Evolutionary conservation across 2,113 vertebrate species (phyloP).

Genomic region (Amia ocellicauda): DNA sequence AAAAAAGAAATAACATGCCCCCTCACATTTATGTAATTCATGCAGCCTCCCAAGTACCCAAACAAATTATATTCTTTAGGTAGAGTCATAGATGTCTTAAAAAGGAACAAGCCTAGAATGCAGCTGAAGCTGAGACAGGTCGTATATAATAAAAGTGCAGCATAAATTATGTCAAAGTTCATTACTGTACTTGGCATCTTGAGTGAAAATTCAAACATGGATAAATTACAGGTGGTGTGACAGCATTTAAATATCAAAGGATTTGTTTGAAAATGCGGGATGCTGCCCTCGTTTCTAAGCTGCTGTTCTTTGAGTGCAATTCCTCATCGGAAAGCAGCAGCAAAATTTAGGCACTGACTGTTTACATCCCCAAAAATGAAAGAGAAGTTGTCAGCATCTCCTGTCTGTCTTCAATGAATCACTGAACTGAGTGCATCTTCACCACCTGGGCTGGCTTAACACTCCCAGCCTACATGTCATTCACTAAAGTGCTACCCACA

Average conservation of each 20-base stretch:
- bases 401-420: neutral
- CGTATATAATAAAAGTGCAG: slow-evolving; percentile 12
- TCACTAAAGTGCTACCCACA: no score
- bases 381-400: neutral
- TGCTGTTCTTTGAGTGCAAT: slow-evolving; percentile 9
- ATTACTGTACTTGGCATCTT: slow-evolving; percentile 9
- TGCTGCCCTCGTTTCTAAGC: neutral
- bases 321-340: slow-evolving; percentile 21
- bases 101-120: no score
- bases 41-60: no score
- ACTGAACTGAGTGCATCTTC: neutral
- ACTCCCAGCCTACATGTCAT: no score
- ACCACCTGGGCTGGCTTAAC: no score
- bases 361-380: neutral
- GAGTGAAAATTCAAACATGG: slow-evolving; percentile 11
- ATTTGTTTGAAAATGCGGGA: slow-evolving; percentile 21
- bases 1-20: no score
- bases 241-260: slow-evolving; percentile 14
- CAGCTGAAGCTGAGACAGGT: no score
- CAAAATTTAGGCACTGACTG: slow-evolving; percentile 2
- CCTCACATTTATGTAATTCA: no score
- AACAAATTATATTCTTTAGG: no score
- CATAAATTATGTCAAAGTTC: slow-evolving; percentile 23
- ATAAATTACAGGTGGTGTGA: no score
- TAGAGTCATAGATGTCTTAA: no score